Evolutionary conservation across 2,888 invertebrate species (phyloP).

Genomic region (Monochamus alternatus): DNA sequence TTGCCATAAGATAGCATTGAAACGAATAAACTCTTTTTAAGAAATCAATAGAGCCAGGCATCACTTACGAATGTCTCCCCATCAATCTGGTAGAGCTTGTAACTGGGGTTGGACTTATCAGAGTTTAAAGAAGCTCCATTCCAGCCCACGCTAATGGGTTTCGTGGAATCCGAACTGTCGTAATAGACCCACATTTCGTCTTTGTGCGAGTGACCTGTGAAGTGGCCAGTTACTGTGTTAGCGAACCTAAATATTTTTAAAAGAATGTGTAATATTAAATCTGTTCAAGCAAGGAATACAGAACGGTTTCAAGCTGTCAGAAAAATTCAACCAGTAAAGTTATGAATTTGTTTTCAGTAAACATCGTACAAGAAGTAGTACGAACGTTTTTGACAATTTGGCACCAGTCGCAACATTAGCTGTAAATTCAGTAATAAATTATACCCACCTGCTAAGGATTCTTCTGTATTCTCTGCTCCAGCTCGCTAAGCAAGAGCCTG

Average conservation of each 20-base stretch:
- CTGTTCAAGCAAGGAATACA: too few species aligned
- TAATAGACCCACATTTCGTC: conserved; percentile 85
- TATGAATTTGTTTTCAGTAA: too few species aligned
- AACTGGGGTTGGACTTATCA: conserved; percentile 78
- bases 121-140: conserved; percentile 86
- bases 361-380: too few species aligned
- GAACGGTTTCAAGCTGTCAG: too few species aligned
- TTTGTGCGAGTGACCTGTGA: conserved; percentile 87
- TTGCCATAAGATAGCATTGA: too few species aligned
- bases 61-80: conserved; percentile 57
- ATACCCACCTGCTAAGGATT: conserved; percentile 76
- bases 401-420: too few species aligned
- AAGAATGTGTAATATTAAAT: too few species aligned
- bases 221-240: conserved; percentile 87
- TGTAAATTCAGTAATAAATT: too few species aligned
- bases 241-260: conserved; percentile 74
- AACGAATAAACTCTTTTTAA: too few species aligned
- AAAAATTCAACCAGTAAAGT: too few species aligned
- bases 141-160: conserved; percentile 82
- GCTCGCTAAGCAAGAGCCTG: conserved; percentile 77
- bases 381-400: too few species aligned
- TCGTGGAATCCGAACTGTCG: conserved; percentile 70
- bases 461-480: conserved; percentile 83
- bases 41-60: not conserved
- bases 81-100: conserved; percentile 60